Conservation (phyloP, 2,797 vertebrate species). For the Pterois miles region DNA sequence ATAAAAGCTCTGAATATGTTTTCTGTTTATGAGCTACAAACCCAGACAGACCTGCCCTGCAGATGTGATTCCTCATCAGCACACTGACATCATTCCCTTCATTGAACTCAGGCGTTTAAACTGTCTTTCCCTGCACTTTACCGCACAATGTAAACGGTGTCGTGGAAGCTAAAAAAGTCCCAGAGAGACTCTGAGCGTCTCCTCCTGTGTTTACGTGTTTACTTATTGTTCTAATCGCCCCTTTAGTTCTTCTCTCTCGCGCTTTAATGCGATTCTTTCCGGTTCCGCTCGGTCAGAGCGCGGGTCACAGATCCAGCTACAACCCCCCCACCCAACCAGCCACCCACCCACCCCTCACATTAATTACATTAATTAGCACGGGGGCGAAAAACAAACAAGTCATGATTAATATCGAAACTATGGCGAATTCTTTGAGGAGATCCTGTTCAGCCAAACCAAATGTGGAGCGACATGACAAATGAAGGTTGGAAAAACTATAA, state of each 20-base stretch:
- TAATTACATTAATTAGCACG: slow-evolving; percentile 84
- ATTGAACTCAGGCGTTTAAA: background rate
- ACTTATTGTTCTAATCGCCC: slow-evolving; percentile 80
- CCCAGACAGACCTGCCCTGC: background rate
- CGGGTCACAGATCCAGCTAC: slow-evolving; percentile 78
- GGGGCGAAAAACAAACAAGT: slow-evolving; percentile 76
- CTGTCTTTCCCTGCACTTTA: slow-evolving; percentile 25
- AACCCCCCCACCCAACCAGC: slow-evolving; percentile 17
- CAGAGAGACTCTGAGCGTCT: slow-evolving; percentile 53
- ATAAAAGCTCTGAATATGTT: background rate
- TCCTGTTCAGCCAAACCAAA: slow-evolving; percentile 27
- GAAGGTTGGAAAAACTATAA: background rate
- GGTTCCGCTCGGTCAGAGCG: slow-evolving; percentile 83
- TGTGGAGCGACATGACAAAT: slow-evolving; percentile 29
- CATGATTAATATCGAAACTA: slow-evolving; percentile 71
- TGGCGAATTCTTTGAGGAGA: slow-evolving; percentile 64
- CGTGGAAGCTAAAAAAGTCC: slow-evolving; percentile 43
- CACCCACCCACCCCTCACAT: slow-evolving; percentile 48
- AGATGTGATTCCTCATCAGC: slow-evolving; percentile 12
- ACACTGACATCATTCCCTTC: background rate
- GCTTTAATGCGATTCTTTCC: slow-evolving; percentile 86
- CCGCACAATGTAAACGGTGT: slow-evolving; percentile 17
- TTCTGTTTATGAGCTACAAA: background rate
- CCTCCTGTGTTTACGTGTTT: slow-evolving; percentile 80
- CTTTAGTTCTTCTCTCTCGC: slow-evolving; percentile 75